phyloP scores from a whole-genome alignment of 2,113 vertebrate genomes.

The Cololabis saira region DNA sequence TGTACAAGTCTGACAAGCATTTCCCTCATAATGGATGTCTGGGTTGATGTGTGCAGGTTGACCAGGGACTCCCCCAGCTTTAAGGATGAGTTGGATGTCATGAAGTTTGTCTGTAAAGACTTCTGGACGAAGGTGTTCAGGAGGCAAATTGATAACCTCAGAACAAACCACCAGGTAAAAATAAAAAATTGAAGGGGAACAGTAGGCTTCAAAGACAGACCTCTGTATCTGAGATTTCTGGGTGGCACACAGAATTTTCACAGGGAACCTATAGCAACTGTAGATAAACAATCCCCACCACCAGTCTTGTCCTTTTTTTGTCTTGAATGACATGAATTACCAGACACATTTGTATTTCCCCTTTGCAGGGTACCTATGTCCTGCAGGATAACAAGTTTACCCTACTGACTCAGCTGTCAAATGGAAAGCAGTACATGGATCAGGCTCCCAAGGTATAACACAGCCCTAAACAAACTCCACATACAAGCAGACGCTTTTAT shows the following conservation, averaged over 20 bases:
- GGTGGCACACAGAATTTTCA: not conserved
- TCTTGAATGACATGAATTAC: not conserved
- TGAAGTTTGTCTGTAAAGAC: constrained; percentile 91
- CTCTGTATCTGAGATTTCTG: too few relatives aligned
- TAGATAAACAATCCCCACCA: not conserved
- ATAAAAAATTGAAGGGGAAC: not conserved
- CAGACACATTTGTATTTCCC: not conserved
- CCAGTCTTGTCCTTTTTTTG: not conserved
- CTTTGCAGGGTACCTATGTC: constrained; percentile 85
- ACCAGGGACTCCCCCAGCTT: constrained; percentile 85
- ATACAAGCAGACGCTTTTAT: not conserved
- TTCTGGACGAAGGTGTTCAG: constrained; percentile 87
- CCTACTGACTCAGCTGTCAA: constrained; percentile 82
- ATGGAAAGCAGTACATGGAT: constrained; percentile 86
- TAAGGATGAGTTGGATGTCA: constrained; percentile 87
- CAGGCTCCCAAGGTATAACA: constrained; percentile 85
- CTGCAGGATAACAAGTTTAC: constrained; percentile 88
- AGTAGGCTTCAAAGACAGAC: too few relatives aligned
- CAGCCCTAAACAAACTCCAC: not conserved
- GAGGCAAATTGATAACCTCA: constrained; percentile 87
- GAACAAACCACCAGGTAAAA: constrained; percentile 89
- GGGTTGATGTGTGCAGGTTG: constrained; percentile 68
- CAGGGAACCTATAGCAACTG: not conserved
- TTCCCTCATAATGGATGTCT: not conserved
- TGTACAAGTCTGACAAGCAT: not conserved